Conservation (phyloP, 1,140 invertebrate genomes). For the Temnothorax longispinosus region DNA sequence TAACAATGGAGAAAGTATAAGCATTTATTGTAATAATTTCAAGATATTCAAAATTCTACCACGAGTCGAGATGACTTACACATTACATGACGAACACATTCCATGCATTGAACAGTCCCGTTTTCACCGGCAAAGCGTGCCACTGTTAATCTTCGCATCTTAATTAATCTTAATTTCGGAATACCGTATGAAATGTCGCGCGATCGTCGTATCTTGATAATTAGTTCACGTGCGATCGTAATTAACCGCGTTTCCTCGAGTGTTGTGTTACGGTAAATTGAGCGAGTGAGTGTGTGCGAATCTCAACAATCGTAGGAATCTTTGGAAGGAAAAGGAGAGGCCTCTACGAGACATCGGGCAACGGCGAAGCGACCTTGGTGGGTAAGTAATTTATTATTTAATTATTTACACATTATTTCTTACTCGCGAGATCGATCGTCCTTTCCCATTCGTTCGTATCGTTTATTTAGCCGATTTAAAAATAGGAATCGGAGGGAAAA, state of each 20-base stretch:
- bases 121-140: not conserved
- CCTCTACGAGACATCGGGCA: not conserved
- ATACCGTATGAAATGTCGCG: not conserved
- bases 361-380: not conserved
- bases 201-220: not conserved
- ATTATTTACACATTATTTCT: not conserved
- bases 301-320: not conserved
- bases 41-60: not conserved
- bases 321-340: not conserved
- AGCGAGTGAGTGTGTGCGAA: not conserved
- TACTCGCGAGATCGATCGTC: not conserved
- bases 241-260: not conserved
- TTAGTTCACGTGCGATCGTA: not conserved
- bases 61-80: not conserved
- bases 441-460: not conserved
- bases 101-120: not conserved
- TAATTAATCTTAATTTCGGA: constrained; percentile 20
- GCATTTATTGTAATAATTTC: not conserved
- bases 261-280: not conserved
- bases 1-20: not conserved
- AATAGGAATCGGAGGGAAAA: not conserved
- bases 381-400: not conserved
- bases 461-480: not conserved
- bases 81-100: not conserved
- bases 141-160: not conserved